Evolutionary conservation across 2,888 invertebrate genomes (phyloP).

Genomic region (Microdon myrmicae): DNA sequence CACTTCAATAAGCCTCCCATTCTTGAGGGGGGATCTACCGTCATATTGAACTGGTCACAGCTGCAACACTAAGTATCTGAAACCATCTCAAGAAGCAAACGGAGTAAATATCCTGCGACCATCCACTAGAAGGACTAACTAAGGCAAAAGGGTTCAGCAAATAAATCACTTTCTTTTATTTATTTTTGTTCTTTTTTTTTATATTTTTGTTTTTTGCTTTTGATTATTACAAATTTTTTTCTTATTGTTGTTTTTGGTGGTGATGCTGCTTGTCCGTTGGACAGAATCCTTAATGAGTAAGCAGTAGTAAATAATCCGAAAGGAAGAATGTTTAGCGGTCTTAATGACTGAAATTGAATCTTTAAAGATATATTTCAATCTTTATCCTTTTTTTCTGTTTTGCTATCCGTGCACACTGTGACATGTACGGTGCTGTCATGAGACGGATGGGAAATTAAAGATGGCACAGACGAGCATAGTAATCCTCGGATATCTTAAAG

Average conservation of each 20-base stretch:
- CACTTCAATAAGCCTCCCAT: conserved; percentile 28
- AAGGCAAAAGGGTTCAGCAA: conserved; percentile 59
- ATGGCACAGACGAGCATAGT: conserved; percentile 25
- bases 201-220: conserved; percentile 34
- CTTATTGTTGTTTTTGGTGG: conserved; percentile 23
- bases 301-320: conserved; percentile 48
- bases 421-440: conserved; percentile 12
- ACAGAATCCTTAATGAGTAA: conserved; percentile 49
- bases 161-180: conserved; percentile 62
- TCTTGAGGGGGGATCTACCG: conserved; percentile 19
- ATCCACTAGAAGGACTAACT: conserved; percentile 40
- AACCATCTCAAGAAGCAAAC: conserved; percentile 35
- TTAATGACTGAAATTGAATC: conserved; percentile 52
- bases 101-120: conserved; percentile 42
- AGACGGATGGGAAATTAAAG: no score
- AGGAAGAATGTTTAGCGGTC: conserved; percentile 37
- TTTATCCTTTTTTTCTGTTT: conserved; percentile 11
- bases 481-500: conserved; percentile 49
- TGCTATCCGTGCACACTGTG: conserved; percentile 13
- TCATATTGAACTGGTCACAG: conserved; percentile 52
- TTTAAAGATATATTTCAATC: conserved; percentile 45
- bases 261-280: conserved; percentile 33
- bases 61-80: conserved; percentile 46
- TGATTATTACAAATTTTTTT: conserved; percentile 27
- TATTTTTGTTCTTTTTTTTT: conserved; percentile 56